These are phyloP conservation scores for Drosophila ustulata DNA, from an alignment of 2,888 invertebrate species.

Conservation along the genomic window DNA sequence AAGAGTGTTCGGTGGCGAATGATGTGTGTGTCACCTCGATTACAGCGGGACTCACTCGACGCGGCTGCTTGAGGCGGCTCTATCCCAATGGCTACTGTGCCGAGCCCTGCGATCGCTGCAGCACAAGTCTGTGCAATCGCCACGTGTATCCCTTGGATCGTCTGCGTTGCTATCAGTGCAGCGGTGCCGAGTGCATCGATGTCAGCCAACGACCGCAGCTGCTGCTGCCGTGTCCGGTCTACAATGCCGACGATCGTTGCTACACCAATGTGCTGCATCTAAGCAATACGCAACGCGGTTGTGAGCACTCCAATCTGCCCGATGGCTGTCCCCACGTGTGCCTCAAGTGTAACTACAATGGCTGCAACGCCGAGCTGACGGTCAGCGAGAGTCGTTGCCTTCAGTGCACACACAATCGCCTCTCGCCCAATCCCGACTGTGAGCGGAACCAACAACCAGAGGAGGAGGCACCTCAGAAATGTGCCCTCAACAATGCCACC, in stretches of 20 bases:
- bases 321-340: slow-evolving; percentile 70
- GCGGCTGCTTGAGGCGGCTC: slow-evolving; percentile 75
- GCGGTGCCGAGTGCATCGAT: slow-evolving; percentile 73
- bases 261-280: slow-evolving; percentile 75
- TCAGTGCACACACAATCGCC: slow-evolving; percentile 61
- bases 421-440: slow-evolving; percentile 63
- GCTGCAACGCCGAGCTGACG: slow-evolving; percentile 75
- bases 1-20: slow-evolving; percentile 62
- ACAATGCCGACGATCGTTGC: slow-evolving; percentile 74
- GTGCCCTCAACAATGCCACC: slow-evolving; percentile 54
- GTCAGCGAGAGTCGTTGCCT: slow-evolving; percentile 68
- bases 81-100: slow-evolving; percentile 75
- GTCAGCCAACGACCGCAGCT: slow-evolving; percentile 52
- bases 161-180: slow-evolving; percentile 79
- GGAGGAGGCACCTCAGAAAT: slow-evolving; percentile 22
- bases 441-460: slow-evolving; percentile 59
- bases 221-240: slow-evolving; percentile 76
- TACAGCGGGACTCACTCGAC: slow-evolving; percentile 75
- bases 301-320: slow-evolving; percentile 72
- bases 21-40: slow-evolving; percentile 77
- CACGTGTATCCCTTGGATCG: slow-evolving; percentile 75
- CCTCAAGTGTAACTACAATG: slow-evolving; percentile 79
- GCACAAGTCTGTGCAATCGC: slow-evolving; percentile 77
- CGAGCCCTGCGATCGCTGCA: slow-evolving; percentile 76
- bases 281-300: slow-evolving; percentile 75